Evolutionary conservation across 2,797 vertebrate genomes (phyloP).

Genomic region (Sciaenops ocellatus): DNA sequence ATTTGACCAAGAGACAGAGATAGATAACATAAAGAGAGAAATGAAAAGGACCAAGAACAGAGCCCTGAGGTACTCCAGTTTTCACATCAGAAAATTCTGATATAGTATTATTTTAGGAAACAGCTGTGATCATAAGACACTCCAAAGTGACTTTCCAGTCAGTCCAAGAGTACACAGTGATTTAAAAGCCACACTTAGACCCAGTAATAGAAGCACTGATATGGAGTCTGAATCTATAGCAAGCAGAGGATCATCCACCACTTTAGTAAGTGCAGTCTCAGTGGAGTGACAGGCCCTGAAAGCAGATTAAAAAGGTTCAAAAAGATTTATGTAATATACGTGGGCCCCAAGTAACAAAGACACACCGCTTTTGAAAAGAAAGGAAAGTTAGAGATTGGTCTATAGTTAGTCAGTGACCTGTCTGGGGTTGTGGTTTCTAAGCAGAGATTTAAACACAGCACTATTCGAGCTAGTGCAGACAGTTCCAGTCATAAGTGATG

Average conservation of each 20-base stretch:
- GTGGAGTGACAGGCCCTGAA: background rate
- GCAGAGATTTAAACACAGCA: too few relatives aligned
- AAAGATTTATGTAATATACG: background rate
- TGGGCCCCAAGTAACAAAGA: too few relatives aligned
- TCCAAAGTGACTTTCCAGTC: background rate
- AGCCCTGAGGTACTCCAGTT: background rate
- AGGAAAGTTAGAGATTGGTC: too few relatives aligned
- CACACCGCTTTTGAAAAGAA: too few relatives aligned
- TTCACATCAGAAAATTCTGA: background rate
- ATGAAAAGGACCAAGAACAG: background rate
- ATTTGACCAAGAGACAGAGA: background rate
- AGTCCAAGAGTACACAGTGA: background rate
- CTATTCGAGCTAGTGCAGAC: too few relatives aligned
- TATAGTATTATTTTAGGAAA: background rate
- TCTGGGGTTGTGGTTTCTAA: too few relatives aligned
- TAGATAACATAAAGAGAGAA: background rate
- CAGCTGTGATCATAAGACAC: too few relatives aligned
- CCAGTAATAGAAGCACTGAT: background rate
- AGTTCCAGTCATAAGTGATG: too few relatives aligned
- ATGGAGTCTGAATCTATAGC: background rate
- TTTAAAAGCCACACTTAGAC: background rate
- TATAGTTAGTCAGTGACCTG: too few relatives aligned
- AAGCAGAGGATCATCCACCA: background rate
- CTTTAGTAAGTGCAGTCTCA: background rate
- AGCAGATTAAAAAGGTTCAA: background rate